Evolutionary conservation across 1,140 invertebrate genomes (phyloP), one percentile per base, ranked within the genome.

Genomic region (Euwallacea similis): DNA sequence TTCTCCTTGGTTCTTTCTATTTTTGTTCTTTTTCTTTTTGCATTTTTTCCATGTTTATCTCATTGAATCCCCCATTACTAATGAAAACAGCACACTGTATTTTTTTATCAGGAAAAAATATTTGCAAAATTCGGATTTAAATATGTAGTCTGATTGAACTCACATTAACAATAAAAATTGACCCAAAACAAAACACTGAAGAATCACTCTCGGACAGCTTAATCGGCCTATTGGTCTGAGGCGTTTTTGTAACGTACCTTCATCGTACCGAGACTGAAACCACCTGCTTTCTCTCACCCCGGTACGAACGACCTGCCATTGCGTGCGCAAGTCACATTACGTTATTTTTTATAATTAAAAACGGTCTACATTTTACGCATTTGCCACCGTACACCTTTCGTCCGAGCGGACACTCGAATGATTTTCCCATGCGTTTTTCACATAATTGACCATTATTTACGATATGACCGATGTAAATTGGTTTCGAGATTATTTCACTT

Each of bases 291-390:
- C 55, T 42, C 60, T 46, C 60, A 33, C 60, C 60, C 60, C 43
- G 9, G 42, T 33, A 33, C 21, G 46, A 62, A 44, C 60, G 46
- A 62, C 60, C 60, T 62, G 60, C 60, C 60, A n/a, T 62, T 62
- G 60, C 60, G 60, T 62, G 60, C 60, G 60, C 60, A 62, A 42
- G 13, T 44, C 10, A 44, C 60, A 62, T 62, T 62, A 62, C 46
- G 60, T 62, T 62, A 62, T 62, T 62, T 62, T 62, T 46, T 33
- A 33, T 33, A 33, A 62, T 62, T 62, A 62, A 62, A 62, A 62
- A 62, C 60, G 60, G 42, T 62, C 60, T 44, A 62, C 60, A 62
- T 62, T 62, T 62, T 62, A 62, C 21, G 60, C 60, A 44, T 42
- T 33, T 33, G 21, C 21, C 21, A 33, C 21, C 41, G 60, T 62